These are phyloP conservation scores for Anoplophora glabripennis DNA, from an alignment of 1,140 invertebrate genomes.

Conservation along the genomic window DNA sequence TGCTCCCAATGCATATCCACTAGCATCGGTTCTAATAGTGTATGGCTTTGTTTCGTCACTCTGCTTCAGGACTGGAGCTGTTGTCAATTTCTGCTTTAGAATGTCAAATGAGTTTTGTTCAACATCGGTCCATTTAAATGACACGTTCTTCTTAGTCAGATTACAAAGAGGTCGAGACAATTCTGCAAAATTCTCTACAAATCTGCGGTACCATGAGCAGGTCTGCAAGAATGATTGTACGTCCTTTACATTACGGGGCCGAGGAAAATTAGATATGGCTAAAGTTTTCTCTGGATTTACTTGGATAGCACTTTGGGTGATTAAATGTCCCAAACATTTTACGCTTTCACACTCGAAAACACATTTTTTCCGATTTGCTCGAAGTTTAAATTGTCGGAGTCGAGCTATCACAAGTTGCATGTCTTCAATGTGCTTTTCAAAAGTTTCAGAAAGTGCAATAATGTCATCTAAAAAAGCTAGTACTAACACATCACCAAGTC, in stretches of 20 bases:
- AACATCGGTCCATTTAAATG: background rate
- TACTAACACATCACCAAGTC: too few species aligned
- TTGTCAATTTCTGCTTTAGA: background rate
- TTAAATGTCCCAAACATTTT: background rate
- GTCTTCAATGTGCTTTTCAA: too few species aligned
- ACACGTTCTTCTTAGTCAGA: background rate
- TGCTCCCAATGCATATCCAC: constrained; percentile 43
- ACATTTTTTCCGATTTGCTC: constrained; percentile 7
- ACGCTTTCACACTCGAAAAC: background rate
- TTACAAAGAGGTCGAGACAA: background rate
- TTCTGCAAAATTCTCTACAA: background rate
- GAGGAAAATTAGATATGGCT: constrained; percentile 17
- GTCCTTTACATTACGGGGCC: constrained; percentile 18
- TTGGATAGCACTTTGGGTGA: too few species aligned
- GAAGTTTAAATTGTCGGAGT: background rate
- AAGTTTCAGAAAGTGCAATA: too few species aligned
- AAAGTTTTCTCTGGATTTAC: constrained; percentile 17
- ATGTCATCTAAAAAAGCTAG: too few species aligned
- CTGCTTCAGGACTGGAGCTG: background rate
- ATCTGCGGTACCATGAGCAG: background rate
- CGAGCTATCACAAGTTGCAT: too few species aligned
- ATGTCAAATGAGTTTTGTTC: background rate
- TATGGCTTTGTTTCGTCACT: background rate
- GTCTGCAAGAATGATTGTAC: background rate
- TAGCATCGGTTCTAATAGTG: constrained; percentile 36